These are phyloP conservation scores for Nesoenas mayeri DNA, from an alignment of 2,113 vertebrate genomes.

Conservation along the genomic window DNA sequence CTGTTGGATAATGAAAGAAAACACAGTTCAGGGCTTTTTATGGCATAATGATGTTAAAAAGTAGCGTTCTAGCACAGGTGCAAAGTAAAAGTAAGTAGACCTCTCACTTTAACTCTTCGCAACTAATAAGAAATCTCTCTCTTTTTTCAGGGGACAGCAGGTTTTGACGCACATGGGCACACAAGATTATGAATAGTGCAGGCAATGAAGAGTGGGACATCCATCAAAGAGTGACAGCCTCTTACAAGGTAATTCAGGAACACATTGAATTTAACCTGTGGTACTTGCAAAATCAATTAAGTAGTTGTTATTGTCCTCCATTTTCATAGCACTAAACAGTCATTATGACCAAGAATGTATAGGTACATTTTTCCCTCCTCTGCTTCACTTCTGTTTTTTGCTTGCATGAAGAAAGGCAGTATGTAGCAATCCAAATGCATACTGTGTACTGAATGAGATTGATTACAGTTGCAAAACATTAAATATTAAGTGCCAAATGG, in stretches of 20 bases:
- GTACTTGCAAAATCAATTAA: constrained; percentile 11
- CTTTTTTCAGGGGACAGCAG: constrained; percentile 53
- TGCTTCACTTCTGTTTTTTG: not conserved
- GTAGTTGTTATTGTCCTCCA: not conserved
- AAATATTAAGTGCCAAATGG: constrained; percentile 58
- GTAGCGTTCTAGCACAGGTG: not conserved
- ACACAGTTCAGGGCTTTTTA: not conserved
- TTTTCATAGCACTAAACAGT: not conserved
- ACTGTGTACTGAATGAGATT: not conserved
- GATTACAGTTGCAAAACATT: constrained; percentile 42
- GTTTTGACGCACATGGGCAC: constrained; percentile 9
- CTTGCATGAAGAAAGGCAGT: not conserved
- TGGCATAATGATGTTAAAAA: not conserved
- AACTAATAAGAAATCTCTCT: not conserved
- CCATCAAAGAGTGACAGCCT: constrained; percentile 60
- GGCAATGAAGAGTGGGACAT: constrained; percentile 67
- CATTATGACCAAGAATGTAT: not conserved
- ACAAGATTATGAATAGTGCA: constrained; percentile 63
- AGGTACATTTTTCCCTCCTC: not conserved
- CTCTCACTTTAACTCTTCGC: not conserved
- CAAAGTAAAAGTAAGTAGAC: not conserved
- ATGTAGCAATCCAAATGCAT: not conserved
- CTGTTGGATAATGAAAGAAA: not conserved
- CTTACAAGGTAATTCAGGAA: constrained; percentile 68
- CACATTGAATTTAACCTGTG: not conserved